phyloP scores from a whole-genome alignment of 2,888 invertebrate genomes.

The Harmothoe impar region DNA sequence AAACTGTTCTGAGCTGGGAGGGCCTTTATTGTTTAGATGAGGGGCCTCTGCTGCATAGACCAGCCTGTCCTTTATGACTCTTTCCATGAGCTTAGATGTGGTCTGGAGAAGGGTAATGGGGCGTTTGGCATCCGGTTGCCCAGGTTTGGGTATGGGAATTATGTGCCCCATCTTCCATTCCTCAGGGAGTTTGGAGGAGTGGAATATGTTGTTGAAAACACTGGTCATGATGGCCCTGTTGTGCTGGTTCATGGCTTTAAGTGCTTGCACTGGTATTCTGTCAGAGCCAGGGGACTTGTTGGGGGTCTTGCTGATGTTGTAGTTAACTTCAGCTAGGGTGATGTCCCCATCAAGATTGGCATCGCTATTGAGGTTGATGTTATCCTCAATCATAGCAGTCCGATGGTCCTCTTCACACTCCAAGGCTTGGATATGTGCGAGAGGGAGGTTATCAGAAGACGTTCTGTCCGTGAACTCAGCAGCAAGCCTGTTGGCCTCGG shows the following conservation, averaged over 20 bases:
- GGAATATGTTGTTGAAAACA: neutral
- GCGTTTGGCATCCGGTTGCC: neutral
- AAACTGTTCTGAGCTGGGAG: neutral
- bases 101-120: neutral
- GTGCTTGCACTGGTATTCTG: too few species aligned
- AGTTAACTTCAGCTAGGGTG: neutral
- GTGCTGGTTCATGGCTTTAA: neutral
- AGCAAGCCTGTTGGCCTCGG: neutral
- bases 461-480: neutral
- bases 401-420: too few species aligned
- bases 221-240: neutral
- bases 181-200: neutral
- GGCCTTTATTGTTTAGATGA: neutral
- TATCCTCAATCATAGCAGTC: neutral
- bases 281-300: too few species aligned
- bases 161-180: neutral
- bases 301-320: too few species aligned
- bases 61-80: neutral
- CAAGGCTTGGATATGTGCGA: too few species aligned
- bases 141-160: neutral
- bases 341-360: neutral
- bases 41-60: neutral
- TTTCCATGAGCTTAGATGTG: neutral
- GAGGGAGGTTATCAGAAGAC: neutral
- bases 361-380: neutral